These are phyloP conservation scores for Oncorhynchus clarkii DNA, from an alignment of 2,113 vertebrate species.

Conservation along the genomic window DNA sequence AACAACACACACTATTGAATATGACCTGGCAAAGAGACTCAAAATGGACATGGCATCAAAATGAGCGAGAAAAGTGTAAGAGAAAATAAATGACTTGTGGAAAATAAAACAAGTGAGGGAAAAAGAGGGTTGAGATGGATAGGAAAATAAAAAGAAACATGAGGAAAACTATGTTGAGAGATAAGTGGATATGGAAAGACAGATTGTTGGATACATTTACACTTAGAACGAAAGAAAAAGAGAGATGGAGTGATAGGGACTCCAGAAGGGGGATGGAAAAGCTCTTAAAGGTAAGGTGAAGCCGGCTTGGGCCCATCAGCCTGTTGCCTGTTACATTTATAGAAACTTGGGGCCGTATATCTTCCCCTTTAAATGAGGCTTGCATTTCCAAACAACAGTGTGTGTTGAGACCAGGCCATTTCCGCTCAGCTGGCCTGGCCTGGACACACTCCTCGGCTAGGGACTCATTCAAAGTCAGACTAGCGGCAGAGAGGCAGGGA, in stretches of 20 bases:
- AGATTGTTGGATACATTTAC: not conserved
- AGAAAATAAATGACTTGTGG: not conserved
- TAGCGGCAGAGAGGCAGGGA: not conserved
- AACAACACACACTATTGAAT: not conserved
- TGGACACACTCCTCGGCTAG: not conserved
- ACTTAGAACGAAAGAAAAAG: not conserved
- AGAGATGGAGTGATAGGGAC: conserved; percentile 11
- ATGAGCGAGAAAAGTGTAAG: not conserved
- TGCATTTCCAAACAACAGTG: conserved; percentile 39
- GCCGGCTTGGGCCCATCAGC: conserved; percentile 24
- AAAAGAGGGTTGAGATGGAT: not conserved
- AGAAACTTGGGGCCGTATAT: conserved; percentile 44
- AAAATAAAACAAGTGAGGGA: no score
- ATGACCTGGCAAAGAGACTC: not conserved
- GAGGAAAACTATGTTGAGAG: not conserved
- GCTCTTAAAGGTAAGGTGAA: conserved; percentile 48
- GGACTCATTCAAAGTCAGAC: no score
- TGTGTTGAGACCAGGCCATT: conserved; percentile 27
- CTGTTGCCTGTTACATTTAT: conserved; percentile 40
- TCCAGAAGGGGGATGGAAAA: conserved; percentile 22
- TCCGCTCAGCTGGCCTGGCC: conserved; percentile 29
- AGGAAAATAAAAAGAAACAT: not conserved
- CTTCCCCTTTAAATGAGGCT: conserved; percentile 45
- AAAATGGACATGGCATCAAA: not conserved
- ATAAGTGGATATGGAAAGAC: not conserved